Evolutionary conservation across 2,888 invertebrate species (phyloP).

Genomic region (Drosophila recens): DNA sequence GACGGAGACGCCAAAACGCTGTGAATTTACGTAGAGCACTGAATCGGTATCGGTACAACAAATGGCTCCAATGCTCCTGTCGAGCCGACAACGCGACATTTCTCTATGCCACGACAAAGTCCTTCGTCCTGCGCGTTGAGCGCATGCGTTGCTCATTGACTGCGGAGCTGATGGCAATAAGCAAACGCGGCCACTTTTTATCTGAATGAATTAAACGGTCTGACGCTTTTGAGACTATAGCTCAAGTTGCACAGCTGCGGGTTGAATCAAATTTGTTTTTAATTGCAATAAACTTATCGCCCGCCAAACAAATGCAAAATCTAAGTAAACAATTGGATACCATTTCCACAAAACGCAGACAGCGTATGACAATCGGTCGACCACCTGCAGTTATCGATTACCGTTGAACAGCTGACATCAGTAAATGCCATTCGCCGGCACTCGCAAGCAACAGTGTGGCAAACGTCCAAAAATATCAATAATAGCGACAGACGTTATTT

Average conservation of each 20-base stretch:
- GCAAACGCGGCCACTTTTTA: conserved; percentile 21
- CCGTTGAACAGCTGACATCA: conserved; percentile 31
- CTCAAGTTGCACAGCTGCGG: background rate
- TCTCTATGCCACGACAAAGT: conserved; percentile 29
- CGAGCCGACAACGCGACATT: conserved; percentile 21
- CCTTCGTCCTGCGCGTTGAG: conserved; percentile 47
- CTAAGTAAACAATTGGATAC: conserved; percentile 35
- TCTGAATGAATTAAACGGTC: background rate
- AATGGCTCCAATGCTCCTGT: conserved; percentile 40
- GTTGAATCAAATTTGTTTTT: conserved; percentile 1
- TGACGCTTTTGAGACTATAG: background rate
- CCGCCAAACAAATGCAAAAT: conserved; percentile 45
- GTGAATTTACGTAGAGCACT: conserved; percentile 66
- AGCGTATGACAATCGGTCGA: conserved; percentile 7
- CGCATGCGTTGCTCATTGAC: conserved; percentile 43
- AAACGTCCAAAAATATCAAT: background rate
- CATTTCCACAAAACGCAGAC: conserved; percentile 21
- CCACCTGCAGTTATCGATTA: conserved; percentile 25
- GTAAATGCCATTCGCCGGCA: conserved; percentile 16
- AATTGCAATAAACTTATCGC: conserved; percentile 14
- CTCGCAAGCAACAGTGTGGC: conserved; percentile 24
- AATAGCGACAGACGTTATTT: conserved; percentile 25
- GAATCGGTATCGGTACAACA: conserved; percentile 32
- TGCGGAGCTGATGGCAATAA: conserved; percentile 9
- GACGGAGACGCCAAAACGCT: conserved; percentile 52